A percentile compares a stretch with the other conserved stretches of the same genome.
These are phyloP conservation scores for Nasonia giraulti DNA, from an alignment of 1,140 invertebrate genomes.

Conservation along the genomic window DNA sequence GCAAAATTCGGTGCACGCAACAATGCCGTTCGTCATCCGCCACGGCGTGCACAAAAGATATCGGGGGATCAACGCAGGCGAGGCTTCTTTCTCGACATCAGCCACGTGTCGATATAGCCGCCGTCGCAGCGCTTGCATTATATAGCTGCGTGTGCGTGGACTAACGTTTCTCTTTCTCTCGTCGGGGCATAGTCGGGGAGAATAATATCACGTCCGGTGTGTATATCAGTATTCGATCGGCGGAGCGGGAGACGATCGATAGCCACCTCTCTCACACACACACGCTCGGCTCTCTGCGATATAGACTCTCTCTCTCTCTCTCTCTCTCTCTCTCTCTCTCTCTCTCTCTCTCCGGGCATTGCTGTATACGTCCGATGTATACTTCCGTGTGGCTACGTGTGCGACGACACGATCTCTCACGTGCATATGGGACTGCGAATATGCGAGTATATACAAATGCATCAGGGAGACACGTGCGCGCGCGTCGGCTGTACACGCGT, in stretches of 20 bases:
- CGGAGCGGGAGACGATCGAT: not conserved
- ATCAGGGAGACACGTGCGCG: no score
- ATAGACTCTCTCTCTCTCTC: not conserved
- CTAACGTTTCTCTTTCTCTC: not conserved
- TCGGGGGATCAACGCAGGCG: no score
- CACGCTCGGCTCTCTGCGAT: no score
- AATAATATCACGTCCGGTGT: slow-evolving; percentile 2
- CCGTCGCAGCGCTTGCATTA: not conserved
- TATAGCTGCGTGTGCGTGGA: not conserved
- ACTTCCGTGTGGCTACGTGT: not conserved
- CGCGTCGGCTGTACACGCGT: no score
- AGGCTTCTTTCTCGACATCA: no score
- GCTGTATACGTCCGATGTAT: not conserved
- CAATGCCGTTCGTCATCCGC: not conserved
- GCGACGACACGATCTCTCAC: not conserved
- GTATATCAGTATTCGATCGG: slow-evolving; percentile 10
- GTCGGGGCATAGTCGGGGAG: not conserved
- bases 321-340: no score
- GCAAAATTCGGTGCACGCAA: not conserved
- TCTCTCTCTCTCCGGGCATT: not conserved
- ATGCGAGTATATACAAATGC: not conserved
- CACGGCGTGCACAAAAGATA: no score
- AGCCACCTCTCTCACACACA: not conserved
- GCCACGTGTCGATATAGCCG: not conserved
- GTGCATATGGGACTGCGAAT: not conserved